Base-by-base conservation (phyloP, 2,113 vertebrate genomes). In the Melospiza melodia region DNA sequence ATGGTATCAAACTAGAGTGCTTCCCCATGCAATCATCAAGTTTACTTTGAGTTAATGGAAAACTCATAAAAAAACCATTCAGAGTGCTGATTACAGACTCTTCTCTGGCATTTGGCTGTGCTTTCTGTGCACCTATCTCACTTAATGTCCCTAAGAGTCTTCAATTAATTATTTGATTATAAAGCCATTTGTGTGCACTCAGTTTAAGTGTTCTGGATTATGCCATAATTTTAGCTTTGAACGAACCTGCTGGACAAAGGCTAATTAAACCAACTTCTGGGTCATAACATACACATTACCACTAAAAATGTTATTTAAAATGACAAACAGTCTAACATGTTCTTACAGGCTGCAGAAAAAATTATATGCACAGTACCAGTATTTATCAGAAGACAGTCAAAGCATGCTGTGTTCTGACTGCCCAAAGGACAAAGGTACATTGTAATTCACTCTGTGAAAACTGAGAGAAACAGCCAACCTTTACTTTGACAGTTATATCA, bases 141-240 rank as follows among this genome's bases (percentile, higher is more conserved):
- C 71, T 97, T 97, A 93, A 87, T 41, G 83, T 87, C 89, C 59
- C 83, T 65, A 80, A 80, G 87, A 92, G 67, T 82, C 79, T 96
- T 93, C 95, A 94, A 91, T 93, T 97, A 97, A 98, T 98, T 97
- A 96, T 94, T 97, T 97, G 74, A 97, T 97, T 98, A 98, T 85
- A 95, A 97, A 97, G 71, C 75, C 93, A 95, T 96, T 97, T 96
- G 33, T 91, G 97, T 8, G 15, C 51, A 78, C 95, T 97, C 94
- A 74, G 55, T 96, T 82, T 96, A 97, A 97, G 96, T 94, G 94
- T 84, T 96, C 55, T 80, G 89, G 95, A 97, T 97, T 94, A 82
- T 81, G 76, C 59, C 87, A 90, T 89, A 95, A 97, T 97, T 98
- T 93, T 73, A 97, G 86, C 93, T 97, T 93, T 28, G 54, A 98